Conservation (phyloP, 2,113 vertebrate species). For the Indri indri region DNA sequence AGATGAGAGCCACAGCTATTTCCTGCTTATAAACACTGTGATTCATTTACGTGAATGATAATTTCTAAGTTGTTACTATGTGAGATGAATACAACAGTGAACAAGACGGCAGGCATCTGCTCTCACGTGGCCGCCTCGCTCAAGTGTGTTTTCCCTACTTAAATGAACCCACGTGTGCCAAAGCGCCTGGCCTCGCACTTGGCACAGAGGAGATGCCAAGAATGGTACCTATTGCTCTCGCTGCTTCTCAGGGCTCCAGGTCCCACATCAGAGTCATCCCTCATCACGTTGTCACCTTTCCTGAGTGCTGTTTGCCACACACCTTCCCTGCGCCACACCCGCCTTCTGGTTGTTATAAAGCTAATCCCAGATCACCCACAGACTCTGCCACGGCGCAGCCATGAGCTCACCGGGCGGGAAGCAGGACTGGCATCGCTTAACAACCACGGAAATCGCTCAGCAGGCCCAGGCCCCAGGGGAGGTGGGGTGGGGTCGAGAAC, state of each 20-base stretch:
- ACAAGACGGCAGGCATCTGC: not conserved
- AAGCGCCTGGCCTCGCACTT: not conserved
- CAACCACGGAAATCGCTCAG: slow-evolving; percentile 78
- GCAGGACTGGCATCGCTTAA: slow-evolving; percentile 79
- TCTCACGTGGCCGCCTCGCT: not conserved
- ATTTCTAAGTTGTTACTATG: not conserved
- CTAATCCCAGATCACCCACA: slow-evolving; percentile 80
- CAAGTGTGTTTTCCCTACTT: not conserved
- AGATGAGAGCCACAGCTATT: not conserved
- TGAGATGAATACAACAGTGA: not conserved
- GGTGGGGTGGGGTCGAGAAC: not conserved
- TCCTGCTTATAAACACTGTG: not conserved
- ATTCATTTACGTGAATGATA: not conserved
- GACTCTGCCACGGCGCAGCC: slow-evolving; percentile 64
- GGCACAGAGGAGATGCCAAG: not conserved
- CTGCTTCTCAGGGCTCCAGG: not conserved
- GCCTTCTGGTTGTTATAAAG: slow-evolving; percentile 63
- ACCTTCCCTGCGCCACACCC: slow-evolving; percentile 49
- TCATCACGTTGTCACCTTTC: slow-evolving; percentile 31
- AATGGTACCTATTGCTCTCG: not conserved
- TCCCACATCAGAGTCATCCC: not conserved
- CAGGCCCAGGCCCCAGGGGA: slow-evolving; percentile 50
- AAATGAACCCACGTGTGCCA: not conserved
- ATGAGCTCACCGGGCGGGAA: slow-evolving; percentile 81
- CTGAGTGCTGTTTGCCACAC: slow-evolving; percentile 41